phyloP scores from a whole-genome alignment of 2,888 invertebrate genomes.

The Epirrhoe tristata region DNA sequence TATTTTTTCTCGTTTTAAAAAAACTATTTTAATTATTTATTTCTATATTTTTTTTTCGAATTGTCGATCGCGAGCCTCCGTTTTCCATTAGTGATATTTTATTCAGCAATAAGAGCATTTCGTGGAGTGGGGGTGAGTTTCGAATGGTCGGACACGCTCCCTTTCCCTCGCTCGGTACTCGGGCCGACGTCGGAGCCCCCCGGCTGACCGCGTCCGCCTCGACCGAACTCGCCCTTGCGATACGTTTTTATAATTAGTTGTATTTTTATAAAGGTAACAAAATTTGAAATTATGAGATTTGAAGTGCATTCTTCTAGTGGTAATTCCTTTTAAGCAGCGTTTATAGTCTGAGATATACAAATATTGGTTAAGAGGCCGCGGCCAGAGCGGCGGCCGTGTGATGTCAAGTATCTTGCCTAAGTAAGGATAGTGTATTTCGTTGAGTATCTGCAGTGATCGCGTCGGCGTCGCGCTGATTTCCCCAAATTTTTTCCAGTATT shows the following conservation, averaged over 20 bases:
- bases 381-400: slow-evolving; percentile 62
- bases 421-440: slow-evolving; percentile 80
- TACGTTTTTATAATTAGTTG: slow-evolving; percentile 77
- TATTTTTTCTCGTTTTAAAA: slow-evolving; percentile 72
- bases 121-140: slow-evolving; percentile 54
- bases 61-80: slow-evolving; percentile 79
- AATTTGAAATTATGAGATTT: slow-evolving; percentile 82
- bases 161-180: slow-evolving; percentile 1
- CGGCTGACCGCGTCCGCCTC: slow-evolving; percentile 18
- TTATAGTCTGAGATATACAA: slow-evolving; percentile 75
- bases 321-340: slow-evolving; percentile 81
- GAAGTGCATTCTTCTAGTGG: slow-evolving; percentile 84
- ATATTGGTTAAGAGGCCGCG: slow-evolving; percentile 48
- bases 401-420: slow-evolving; percentile 82
- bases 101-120: slow-evolving; percentile 85
- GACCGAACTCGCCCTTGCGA: slow-evolving; percentile 48
- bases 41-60: slow-evolving; percentile 67
- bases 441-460: slow-evolving; percentile 67
- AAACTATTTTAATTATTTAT: slow-evolving; percentile 81
- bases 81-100: slow-evolving; percentile 85
- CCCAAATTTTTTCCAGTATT: slow-evolving; percentile 90
- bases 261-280: slow-evolving; percentile 78
- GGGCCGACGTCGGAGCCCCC: slow-evolving; percentile 9
- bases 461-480: slow-evolving; percentile 78
- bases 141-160: neutral